These are phyloP conservation scores for Lutjanus campechanus DNA, from an alignment of 2,797 vertebrate species.

Conservation along the genomic window DNA sequence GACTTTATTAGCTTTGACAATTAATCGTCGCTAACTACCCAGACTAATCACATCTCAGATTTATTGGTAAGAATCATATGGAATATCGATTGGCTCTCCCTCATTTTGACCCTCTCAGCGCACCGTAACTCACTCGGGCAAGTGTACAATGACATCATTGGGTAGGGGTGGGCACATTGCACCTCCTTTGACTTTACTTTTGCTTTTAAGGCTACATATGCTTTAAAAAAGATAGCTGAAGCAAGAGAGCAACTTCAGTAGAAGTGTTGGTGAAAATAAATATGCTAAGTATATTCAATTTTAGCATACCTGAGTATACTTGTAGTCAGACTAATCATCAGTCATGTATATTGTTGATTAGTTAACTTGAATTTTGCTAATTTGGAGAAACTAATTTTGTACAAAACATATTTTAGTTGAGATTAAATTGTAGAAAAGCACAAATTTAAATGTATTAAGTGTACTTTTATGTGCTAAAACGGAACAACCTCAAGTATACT, in stretches of 20 bases:
- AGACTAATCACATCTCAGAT: constrained; percentile 80
- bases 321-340: no score
- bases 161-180: constrained; percentile 45
- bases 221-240: background rate
- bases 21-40: constrained; percentile 84
- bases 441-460: no score
- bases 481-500: no score
- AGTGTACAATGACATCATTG: constrained; percentile 78
- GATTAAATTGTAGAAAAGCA: no score
- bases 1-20: constrained; percentile 84
- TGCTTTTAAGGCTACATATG: constrained; percentile 35
- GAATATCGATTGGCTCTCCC: constrained; percentile 76
- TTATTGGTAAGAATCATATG: constrained; percentile 78
- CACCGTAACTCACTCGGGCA: constrained; percentile 73
- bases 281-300: no score
- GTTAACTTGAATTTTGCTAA: no score
- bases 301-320: no score
- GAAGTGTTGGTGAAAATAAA: background rate
- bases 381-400: no score
- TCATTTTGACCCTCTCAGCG: constrained; percentile 78
- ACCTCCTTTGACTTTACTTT: constrained; percentile 49
- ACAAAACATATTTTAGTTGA: no score
- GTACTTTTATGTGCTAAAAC: no score
- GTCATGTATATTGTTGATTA: no score
- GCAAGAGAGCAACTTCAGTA: constrained; percentile 28